Percentiles rank a stretch among this genome's conserved stretches.
phyloP scores from a whole-genome alignment of 2,113 vertebrate genomes.

The Osmerus eperlanus region DNA sequence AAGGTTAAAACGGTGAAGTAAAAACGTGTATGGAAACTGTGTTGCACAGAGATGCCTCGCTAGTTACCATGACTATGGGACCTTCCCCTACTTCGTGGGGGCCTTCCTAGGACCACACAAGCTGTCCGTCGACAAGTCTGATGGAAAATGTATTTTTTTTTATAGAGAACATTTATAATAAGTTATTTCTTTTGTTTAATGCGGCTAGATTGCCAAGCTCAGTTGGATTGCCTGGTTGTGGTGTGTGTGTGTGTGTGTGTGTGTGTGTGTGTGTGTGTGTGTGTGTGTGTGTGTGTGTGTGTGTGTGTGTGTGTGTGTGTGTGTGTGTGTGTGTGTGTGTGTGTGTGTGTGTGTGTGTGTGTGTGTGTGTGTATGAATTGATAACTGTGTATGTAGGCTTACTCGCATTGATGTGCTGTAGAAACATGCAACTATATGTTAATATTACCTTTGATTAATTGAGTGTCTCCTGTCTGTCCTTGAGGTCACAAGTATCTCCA shows the following conservation, averaged over 20 bases:
- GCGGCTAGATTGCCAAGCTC: constrained; percentile 43
- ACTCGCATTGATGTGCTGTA: constrained; percentile 9
- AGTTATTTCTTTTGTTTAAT: constrained; percentile 50
- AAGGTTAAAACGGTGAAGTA: not conserved
- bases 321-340: no score
- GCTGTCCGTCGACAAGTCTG: no score
- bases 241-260: not conserved
- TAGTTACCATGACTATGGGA: no score
- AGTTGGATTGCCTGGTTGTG: constrained; percentile 20
- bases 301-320: no score
- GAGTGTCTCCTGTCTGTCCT: no score
- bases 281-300: no score
- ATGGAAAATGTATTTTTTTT: constrained; percentile 18
- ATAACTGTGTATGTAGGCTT: constrained; percentile 18
- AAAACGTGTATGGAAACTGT: no score
- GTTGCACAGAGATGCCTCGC: no score
- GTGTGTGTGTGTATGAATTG: not conserved
- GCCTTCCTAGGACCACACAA: no score
- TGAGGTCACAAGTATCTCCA: not conserved
- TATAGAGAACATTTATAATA: constrained; percentile 30
- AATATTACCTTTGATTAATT: constrained; percentile 6
- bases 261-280: no score
- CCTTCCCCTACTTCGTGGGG: no score
- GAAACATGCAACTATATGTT: constrained; percentile 12
- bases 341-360: no score